Evolutionary conservation across 2,797 vertebrate genomes (phyloP).

Genomic region (Pempheris klunzingeri): DNA sequence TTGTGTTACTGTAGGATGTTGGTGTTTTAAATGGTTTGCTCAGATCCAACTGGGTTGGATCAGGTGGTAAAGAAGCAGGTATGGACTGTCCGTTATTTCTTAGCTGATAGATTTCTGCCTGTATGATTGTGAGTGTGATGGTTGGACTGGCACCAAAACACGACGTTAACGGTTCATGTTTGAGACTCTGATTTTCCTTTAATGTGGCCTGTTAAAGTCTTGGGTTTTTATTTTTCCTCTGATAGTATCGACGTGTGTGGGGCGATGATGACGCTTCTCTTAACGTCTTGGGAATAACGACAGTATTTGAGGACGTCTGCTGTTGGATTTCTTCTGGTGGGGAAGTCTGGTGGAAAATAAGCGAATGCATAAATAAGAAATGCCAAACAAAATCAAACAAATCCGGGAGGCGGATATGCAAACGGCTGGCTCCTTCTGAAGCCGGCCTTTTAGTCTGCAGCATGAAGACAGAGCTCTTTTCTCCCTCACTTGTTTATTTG

Average conservation of each 20-base stretch:
- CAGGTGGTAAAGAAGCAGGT: too few relatives aligned
- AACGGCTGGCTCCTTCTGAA: conserved; percentile 27
- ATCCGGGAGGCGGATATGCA: conserved; percentile 30
- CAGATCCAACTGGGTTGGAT: too few relatives aligned
- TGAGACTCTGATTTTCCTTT: not conserved
- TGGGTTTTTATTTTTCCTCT: not conserved
- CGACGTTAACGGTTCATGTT: too few relatives aligned
- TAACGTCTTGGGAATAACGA: not conserved
- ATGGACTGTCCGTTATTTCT: too few relatives aligned
- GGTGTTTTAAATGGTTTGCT: too few relatives aligned
- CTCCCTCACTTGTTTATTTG: conserved; percentile 49
- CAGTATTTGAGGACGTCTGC: conserved; percentile 6
- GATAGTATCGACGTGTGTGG: not conserved
- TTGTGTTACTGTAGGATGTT: too few relatives aligned
- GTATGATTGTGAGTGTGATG: not conserved
- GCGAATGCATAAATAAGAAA: conserved; percentile 39
- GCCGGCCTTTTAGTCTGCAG: conserved; percentile 32
- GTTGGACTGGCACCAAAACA: too few relatives aligned
- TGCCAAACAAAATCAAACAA: conserved; percentile 47
- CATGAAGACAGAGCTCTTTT: conserved; percentile 28
- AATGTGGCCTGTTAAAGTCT: not conserved
- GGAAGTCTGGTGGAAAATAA: conserved; percentile 10
- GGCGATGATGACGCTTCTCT: not conserved
- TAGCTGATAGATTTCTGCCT: not conserved
- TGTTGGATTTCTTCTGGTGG: conserved; percentile 12